Base-by-base conservation (phyloP, 2,797 vertebrate species). In the Pangasius djambal region DNA sequence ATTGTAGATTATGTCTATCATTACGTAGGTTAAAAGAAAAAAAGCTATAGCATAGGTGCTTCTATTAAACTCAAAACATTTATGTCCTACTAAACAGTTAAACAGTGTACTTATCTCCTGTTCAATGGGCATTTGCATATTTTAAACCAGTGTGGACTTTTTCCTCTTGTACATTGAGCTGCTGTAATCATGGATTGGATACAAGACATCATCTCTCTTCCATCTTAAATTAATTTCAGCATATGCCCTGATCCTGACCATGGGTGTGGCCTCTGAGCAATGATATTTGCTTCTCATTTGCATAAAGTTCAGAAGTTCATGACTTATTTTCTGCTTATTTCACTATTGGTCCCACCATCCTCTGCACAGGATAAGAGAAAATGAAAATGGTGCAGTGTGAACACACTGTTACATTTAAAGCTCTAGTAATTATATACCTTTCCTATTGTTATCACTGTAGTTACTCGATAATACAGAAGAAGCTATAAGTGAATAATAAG, bases 281-380 rank as follows among this genome's bases (percentile, higher is more conserved):
- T 37, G 72, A 75, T 81, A 81, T 81, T 81, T 59, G 78, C 78
- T 59, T 81, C 78, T 81, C 18, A 59, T 81, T 81, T 81, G n/a
- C 52, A 81, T 81, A 37, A 81, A 81, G n/a, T 81, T 81, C 50
- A 81, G 31, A 81, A 10, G 50, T 57, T 81, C 31, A 37, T 3
- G 22, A 22, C 28, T 50, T 55, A 5, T 78, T 55, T 55, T 78
- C 2, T 18, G 7, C 48, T 77, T 48, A n/a, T 48, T n/a, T 52
- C 28, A 52, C 25, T 5, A 15, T n/a, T 50, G 25, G 44, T 50
- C 10, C 48, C 74, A 52, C 15, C 31, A 52, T 78, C 74, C 44
- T 77, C 25, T 6, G 77, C 50, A 79, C 25, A 52, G 13, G 6
- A 31, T 50, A 31, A 4, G 44, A 50, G 75, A 15, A 78, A 78